A percentile compares a stretch with the other conserved stretches of the same genome.
phyloP scores from a whole-genome alignment of 1,140 invertebrate species.

The Oreohelix idahoensis region DNA sequence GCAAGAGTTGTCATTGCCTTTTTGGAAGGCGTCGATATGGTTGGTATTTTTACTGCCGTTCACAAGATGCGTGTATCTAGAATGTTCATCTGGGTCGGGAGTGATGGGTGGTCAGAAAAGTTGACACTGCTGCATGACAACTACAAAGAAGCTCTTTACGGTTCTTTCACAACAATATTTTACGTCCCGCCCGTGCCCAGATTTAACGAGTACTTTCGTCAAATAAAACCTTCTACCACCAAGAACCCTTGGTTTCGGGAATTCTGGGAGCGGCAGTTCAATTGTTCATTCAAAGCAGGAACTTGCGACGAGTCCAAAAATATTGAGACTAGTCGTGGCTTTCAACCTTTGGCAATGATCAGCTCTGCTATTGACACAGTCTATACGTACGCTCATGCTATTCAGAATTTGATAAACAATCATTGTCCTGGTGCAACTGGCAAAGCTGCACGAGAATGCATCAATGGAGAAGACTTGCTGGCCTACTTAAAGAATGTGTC shows the following conservation, averaged over 20 bases:
- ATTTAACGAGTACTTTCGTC: slow-evolving; percentile 20
- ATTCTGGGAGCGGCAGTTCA: slow-evolving; percentile 30
- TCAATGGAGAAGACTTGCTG: slow-evolving; percentile 5
- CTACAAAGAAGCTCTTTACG: slow-evolving; percentile 60
- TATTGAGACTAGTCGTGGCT: background rate
- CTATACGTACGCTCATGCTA: slow-evolving; percentile 26
- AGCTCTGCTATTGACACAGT: slow-evolving; percentile 19
- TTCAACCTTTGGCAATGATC: background rate
- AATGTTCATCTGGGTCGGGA: slow-evolving; percentile 35
- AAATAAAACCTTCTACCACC: slow-evolving; percentile 1
- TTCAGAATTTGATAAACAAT: background rate
- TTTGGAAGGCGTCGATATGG: slow-evolving; percentile 9
- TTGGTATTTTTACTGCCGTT: background rate
- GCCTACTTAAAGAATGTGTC: slow-evolving; percentile 60
- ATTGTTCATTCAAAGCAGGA: slow-evolving; percentile 13
- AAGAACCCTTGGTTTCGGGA: slow-evolving; percentile 34
- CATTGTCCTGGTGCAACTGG: slow-evolving; percentile 11
- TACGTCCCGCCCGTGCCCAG: background rate
- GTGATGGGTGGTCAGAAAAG: slow-evolving; percentile 31
- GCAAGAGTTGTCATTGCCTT: slow-evolving; percentile 29
- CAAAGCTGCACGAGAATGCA: slow-evolving; percentile 14
- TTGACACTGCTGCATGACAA: slow-evolving; percentile 8
- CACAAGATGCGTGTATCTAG: background rate
- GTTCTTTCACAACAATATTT: slow-evolving; percentile 2
- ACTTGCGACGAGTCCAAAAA: slow-evolving; percentile 17